These are phyloP conservation scores for Atta colombica DNA, from an alignment of 1,140 invertebrate species.

Conservation along the genomic window DNA sequence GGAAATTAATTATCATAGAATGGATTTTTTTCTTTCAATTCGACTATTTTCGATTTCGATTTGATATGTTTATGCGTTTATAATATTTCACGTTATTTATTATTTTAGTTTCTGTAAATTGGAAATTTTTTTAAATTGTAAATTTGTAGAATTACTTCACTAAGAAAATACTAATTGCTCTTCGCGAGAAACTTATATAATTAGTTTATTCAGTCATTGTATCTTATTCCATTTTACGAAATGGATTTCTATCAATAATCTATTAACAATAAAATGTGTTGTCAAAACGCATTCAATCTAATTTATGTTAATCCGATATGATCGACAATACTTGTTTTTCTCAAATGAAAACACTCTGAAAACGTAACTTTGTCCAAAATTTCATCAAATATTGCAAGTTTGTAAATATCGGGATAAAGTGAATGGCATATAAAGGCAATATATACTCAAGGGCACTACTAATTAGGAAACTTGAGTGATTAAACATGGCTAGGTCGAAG, in stretches of 20 bases:
- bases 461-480: constrained; percentile 77
- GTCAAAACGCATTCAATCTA: not conserved
- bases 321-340: not conserved
- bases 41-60: no score
- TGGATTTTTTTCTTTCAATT: not conserved
- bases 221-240: constrained; percentile 5
- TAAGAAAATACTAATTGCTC: not conserved
- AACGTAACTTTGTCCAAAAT: not conserved
- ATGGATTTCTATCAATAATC: not conserved
- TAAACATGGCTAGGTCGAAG: constrained; percentile 65
- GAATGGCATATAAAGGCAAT: constrained; percentile 46
- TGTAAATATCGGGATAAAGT: constrained; percentile 28
- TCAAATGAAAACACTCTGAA: not conserved
- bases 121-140: no score
- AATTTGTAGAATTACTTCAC: not conserved
- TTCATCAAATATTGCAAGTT: constrained; percentile 16
- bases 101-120: not conserved
- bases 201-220: not conserved
- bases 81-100: not conserved
- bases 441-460: constrained; percentile 62
- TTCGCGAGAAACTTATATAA: not conserved
- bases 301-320: not conserved
- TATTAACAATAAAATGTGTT: not conserved
- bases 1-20: not conserved
- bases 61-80: not conserved